Base-by-base conservation (phyloP, 2,113 vertebrate species). In the Fregata magnificens region DNA sequence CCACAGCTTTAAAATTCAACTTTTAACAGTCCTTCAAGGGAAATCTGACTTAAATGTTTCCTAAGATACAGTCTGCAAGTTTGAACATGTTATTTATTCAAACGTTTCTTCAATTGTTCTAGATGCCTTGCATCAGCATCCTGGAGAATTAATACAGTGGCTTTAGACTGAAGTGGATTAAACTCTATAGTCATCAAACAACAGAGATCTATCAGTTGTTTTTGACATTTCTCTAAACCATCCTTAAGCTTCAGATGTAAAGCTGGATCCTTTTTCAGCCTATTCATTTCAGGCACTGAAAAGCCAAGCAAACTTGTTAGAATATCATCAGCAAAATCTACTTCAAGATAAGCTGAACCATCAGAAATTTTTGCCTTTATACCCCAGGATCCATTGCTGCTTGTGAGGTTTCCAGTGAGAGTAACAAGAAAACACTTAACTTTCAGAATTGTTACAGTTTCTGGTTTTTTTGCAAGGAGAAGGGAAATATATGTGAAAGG, bases 391-490 rank as follows among this genome's bases (percentile, higher is more conserved):
- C 99, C 99, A 55, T 96, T 97, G 74, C 28, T 98, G 95, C 96
- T 98, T 91, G 97, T 98, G n/a, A 99, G 98, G 94, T 98, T 99
- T 92, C 99, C 99, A 76, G 98, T 95, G 20, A 99, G 98, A n/a
- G 99, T 99, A 73, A 99, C 99, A 86, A 99, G 99, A 97, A 99
- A 99, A 84, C 99, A 99, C 97, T 99, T 99, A 63, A 99, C 91
- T 87, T 97, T 97, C 42, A 96, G 7, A 65, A 90, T 18, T 49
- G 58, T 97, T 95, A 97, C 34, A n/a, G 81, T 92, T 42, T 93
- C 67, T 47, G 58, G 40, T 0, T 77, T 94, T 90, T 78, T 92
- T 81, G 76, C 82, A 83, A 95, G 86, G 9, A 97, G 86, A 81
- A 97, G 17, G 25, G 82, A 96, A 86, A 97, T 92, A 14, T 97